These are phyloP conservation scores for Drosophila mauritiana DNA, from an alignment of 1,140 invertebrate species.

Conservation along the genomic window DNA sequence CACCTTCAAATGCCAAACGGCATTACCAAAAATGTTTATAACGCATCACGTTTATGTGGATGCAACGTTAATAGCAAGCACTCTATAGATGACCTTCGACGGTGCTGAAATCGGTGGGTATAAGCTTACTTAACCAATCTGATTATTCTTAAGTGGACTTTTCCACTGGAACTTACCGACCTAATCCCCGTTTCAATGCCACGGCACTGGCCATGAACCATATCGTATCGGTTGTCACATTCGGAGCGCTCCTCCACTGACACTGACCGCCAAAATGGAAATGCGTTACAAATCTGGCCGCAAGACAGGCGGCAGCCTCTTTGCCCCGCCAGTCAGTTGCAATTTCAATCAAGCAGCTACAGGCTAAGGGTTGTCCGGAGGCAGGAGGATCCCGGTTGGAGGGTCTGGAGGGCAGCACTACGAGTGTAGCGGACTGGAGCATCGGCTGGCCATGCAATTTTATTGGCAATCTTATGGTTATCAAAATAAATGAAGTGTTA, in stretches of 20 bases:
- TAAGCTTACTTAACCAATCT: background rate
- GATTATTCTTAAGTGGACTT: constrained; percentile 10
- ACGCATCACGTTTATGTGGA: too few species aligned
- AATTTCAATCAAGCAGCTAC: constrained; percentile 76
- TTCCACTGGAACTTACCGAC: constrained; percentile 10
- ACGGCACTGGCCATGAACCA: constrained; percentile 51
- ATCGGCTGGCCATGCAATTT: constrained; percentile 43
- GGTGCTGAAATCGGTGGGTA: background rate
- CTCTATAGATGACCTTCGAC: background rate
- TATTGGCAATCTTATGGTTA: constrained; percentile 82
- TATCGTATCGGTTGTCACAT: constrained; percentile 77
- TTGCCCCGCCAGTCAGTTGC: constrained; percentile 45
- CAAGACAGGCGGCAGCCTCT: constrained; percentile 40
- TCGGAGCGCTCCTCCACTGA: constrained; percentile 58
- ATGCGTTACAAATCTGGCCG: constrained; percentile 67
- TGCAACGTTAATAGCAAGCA: too few species aligned
- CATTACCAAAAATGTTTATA: too few species aligned
- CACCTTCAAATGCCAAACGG: background rate
- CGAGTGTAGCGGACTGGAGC: constrained; percentile 4
- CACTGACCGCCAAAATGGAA: constrained; percentile 74
- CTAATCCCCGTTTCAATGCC: constrained; percentile 27
- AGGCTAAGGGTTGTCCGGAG: constrained; percentile 73
- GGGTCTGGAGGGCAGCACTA: constrained; percentile 4
- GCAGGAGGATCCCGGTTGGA: background rate
- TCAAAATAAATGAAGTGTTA: constrained; percentile 83